Base-by-base conservation (phyloP, 2,113 vertebrate species). In the Lathamus discolor region DNA sequence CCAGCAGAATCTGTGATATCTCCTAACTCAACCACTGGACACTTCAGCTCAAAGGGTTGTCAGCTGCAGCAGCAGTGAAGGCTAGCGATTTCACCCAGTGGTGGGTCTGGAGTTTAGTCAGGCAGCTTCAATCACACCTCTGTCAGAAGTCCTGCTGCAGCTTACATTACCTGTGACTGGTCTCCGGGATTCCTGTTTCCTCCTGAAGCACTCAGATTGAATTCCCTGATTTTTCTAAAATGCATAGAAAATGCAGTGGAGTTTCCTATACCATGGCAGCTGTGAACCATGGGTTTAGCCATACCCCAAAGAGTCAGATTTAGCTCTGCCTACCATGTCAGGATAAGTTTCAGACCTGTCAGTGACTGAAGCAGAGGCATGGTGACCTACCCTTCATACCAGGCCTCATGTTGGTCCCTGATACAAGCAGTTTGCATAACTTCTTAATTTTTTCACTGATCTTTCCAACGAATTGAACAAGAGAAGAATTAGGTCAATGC, bases 121-220 rank as follows among this genome's bases (percentile, higher is more conserved):
- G 37, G n/a, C 8, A 74, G 31, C 49, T 86, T 25, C 39, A 77
- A 35, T 37, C 55, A 67, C 52, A 48, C 12, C 17, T 87, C 54
- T 84, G 23, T 33, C 0, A 0, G 24, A 67, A 75, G 11, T 18
- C 19, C 22, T 75, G 13, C 41, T 64, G 43, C 25, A 61, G 64
- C 39, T 22, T 57, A 7, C 29, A 28, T 62, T 55, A 11, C 20
- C 18, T 46, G 16, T 29, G 44, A 8, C 27, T 6, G 5, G 9
- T 18, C 18, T 44, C 25, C 22, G 44, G 46, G 61, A 28, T n/a
- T 63, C 28, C n/a, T 41, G 10, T 62, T 33, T 27, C 48, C 52
- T 76, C 44, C 29, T 62, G 63, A 88, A 90, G 7, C 41, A 55
- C 6, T 19, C 49, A 33, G 29, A 52, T 3, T 1, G 2, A 24